Base-by-base conservation (phyloP, 2,113 vertebrate genomes). In the Cavia porcellus region DNA sequence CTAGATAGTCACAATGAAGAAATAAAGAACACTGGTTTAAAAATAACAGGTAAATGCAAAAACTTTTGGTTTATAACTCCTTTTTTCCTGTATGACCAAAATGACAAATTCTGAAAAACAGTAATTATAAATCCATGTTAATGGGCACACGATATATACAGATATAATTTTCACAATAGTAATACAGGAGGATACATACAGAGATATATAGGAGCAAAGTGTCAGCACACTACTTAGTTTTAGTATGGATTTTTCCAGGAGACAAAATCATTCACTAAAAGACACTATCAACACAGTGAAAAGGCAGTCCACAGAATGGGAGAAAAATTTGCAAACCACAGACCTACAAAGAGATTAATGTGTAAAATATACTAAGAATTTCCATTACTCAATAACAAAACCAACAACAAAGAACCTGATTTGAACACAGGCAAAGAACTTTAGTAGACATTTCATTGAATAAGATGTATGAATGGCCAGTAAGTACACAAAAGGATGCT, bases 241-340 rank as follows among this genome's bases (percentile, higher is more conserved):
- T 84, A 83, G 45, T 19, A 22, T 75, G 50, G 9, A 3, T 19
- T 61, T 82, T 82, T 82, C 24, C 38, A 84, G 35, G 35, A 64
- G 42, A 70, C 64, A 38, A 28, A 13, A 94, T 55, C 30, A 22
- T 70, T 17, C 35, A 86, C 81, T 77, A 90, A 90, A 90, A 72
- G 35, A 45, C 47, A 68, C 55, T 50, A 93, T 52, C 28, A 70
- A 85, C 22, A 59, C 28, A 77, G 7, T 88, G 19, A 84, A 92
- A 93, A 93, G 42, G 52, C 42, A 47, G 83, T 35, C 14, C 75
- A n/a, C 5, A 52, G 45, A 52, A 80, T 68, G 22, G 25, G 14
- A 96, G 12, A 70, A 92, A 96, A 75, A 59, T 86, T 47, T 81
- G 47, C 28, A 81, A 95, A 81, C 45, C 52, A 64, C 11, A 32